A percentile compares a stretch with the other conserved stretches of the same genome.
These are phyloP conservation scores for Brachynemurus nebulosus DNA, from an alignment of 2,888 invertebrate genomes.

Conservation along the genomic window DNA sequence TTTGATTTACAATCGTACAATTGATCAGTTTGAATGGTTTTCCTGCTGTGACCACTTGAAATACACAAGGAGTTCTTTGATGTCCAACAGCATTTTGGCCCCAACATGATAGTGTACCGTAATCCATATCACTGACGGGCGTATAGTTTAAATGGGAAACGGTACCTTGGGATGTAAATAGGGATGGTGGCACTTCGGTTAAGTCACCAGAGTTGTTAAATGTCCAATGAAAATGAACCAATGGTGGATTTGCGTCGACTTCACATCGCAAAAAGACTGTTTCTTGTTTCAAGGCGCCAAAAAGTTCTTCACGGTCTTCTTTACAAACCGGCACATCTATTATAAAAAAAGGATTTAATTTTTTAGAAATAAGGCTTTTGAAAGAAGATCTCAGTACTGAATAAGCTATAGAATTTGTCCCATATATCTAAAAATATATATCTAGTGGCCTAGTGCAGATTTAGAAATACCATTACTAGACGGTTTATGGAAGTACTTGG, in stretches of 20 bases:
- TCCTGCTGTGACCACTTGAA: conserved; percentile 78
- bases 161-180: conserved; percentile 51
- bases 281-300: conserved; percentile 79
- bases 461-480: no score
- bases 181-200: conserved; percentile 56
- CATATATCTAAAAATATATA: no score
- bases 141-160: conserved; percentile 69
- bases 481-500: no score
- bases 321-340: conserved; percentile 65
- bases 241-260: conserved; percentile 78
- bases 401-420: no score
- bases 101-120: conserved; percentile 79
- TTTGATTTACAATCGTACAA: conserved; percentile 80
- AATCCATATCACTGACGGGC: conserved; percentile 75
- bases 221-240: conserved; percentile 79
- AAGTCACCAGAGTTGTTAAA: conserved; percentile 85
- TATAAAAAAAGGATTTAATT: no score
- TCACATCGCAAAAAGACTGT: conserved; percentile 74
- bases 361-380: no score
- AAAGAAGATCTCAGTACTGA: no score
- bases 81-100: conserved; percentile 71
- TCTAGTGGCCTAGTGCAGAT: no score
- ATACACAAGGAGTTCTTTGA: conserved; percentile 73
- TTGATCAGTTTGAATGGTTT: conserved; percentile 73
- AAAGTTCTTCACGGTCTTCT: conserved; percentile 63